A percentile compares a stretch with the other conserved stretches of the same genome.
Evolutionary conservation across 2,113 vertebrate species (phyloP).

Genomic region (Piaya cayana): DNA sequence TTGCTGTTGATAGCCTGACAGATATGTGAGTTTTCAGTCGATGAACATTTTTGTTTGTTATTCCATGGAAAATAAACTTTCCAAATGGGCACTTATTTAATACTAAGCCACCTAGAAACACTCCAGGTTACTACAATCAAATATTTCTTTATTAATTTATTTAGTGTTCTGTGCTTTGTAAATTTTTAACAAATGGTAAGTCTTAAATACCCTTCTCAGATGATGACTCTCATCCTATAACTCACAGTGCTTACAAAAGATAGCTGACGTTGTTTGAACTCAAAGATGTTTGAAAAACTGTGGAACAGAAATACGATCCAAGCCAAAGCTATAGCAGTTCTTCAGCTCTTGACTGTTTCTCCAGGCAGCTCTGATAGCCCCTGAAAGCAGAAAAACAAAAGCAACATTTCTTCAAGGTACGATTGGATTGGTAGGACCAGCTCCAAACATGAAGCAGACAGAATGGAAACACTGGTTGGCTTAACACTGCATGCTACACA

Average conservation of each 20-base stretch:
- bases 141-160: background rate
- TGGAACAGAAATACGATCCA: background rate
- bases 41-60: background rate
- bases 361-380: background rate
- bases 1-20: background rate
- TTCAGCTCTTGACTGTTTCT: background rate
- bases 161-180: background rate
- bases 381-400: background rate
- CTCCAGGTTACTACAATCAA: background rate
- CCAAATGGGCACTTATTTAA: background rate
- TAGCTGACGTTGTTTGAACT: background rate
- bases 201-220: background rate
- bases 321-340: background rate
- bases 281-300: background rate
- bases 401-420: fast-evolving
- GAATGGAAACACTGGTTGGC: background rate
- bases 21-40: background rate
- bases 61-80: background rate
- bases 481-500: background rate
- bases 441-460: background rate
- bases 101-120: background rate
- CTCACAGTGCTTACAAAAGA: no score
- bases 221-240: background rate
- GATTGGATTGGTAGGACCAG: background rate
- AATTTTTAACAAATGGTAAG: background rate